Conservation (phyloP, 2,888 invertebrate genomes). For the Cotesia congregata region DNA sequence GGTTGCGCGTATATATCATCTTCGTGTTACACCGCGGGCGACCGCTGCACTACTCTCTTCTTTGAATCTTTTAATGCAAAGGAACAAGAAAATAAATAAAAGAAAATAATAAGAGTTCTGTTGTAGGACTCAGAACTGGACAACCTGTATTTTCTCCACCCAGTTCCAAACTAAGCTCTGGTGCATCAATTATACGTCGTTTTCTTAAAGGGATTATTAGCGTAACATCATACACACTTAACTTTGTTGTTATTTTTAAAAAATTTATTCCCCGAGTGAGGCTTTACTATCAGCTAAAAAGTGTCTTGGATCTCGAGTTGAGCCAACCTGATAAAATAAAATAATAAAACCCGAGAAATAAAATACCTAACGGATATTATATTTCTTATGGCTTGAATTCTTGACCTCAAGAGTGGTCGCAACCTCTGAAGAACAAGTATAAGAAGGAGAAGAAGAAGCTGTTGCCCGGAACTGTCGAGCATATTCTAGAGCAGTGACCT, state of each 20-base stretch:
- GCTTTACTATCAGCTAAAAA: too few relatives aligned
- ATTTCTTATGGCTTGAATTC: constrained; percentile 54
- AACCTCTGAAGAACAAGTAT: constrained; percentile 49
- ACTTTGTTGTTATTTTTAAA: background rate
- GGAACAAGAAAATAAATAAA: background rate
- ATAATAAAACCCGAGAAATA: constrained; percentile 12
- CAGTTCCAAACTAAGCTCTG: constrained; percentile 60
- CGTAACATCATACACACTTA: constrained; percentile 50
- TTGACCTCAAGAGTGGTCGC: constrained; percentile 55
- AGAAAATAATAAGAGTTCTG: background rate
- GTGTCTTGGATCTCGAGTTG: too few relatives aligned
- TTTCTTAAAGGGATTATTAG: constrained; percentile 67
- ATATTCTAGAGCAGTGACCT: constrained; percentile 43
- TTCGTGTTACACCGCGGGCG: constrained; percentile 69
- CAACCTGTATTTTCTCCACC: constrained; percentile 70
- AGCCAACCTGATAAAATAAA: background rate
- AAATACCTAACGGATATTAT: constrained; percentile 49
- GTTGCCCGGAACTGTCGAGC: constrained; percentile 53
- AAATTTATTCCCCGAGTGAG: background rate
- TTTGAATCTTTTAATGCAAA: background rate
- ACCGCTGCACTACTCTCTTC: constrained; percentile 55
- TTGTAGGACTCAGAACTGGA: constrained; percentile 59
- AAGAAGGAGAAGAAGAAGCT: constrained; percentile 34
- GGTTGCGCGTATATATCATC: constrained; percentile 68
- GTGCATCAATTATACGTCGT: constrained; percentile 66